phyloP scores from a whole-genome alignment of 2,797 vertebrate species.

The Choloepus didactylus region DNA sequence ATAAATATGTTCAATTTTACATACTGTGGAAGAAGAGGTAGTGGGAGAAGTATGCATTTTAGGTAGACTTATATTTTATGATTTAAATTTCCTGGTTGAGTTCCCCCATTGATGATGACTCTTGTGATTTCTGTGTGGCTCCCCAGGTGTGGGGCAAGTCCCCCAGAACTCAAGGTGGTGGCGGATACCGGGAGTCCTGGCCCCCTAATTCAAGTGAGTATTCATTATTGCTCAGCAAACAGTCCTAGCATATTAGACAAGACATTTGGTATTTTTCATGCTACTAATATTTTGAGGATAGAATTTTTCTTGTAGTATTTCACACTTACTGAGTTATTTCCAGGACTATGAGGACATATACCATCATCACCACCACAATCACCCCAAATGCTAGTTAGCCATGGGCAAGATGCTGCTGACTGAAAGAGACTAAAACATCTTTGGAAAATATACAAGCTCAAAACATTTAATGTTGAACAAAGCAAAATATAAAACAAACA shows the following conservation, averaged over 20 bases:
- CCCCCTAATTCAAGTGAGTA: conserved; percentile 94
- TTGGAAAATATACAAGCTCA: conserved; percentile 43
- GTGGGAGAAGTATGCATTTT: conserved; percentile 28
- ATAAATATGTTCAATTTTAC: neutral
- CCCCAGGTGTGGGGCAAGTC: conserved; percentile 92
- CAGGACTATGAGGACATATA: neutral
- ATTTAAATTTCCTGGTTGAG: conserved; percentile 46
- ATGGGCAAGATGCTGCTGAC: neutral
- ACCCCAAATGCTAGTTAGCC: neutral
- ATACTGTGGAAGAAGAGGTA: neutral
- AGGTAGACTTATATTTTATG: neutral
- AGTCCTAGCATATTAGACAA: neutral
- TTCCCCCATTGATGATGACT: conserved; percentile 54
- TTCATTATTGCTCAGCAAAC: neutral
- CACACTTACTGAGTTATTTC: neutral
- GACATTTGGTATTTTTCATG: conserved; percentile 16
- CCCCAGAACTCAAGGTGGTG: conserved; percentile 89
- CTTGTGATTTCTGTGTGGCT: conserved; percentile 50
- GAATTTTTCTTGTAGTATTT: conserved; percentile 40
- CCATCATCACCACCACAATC: neutral
- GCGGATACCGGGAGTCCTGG: conserved; percentile 93
- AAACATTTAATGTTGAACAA: conserved; percentile 20
- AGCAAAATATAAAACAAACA: conserved; percentile 58
- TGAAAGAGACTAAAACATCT: conserved; percentile 32
- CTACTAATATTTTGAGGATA: neutral